phyloP scores from a whole-genome alignment of 2,888 invertebrate genomes.

The Aspidapion aeneum region DNA sequence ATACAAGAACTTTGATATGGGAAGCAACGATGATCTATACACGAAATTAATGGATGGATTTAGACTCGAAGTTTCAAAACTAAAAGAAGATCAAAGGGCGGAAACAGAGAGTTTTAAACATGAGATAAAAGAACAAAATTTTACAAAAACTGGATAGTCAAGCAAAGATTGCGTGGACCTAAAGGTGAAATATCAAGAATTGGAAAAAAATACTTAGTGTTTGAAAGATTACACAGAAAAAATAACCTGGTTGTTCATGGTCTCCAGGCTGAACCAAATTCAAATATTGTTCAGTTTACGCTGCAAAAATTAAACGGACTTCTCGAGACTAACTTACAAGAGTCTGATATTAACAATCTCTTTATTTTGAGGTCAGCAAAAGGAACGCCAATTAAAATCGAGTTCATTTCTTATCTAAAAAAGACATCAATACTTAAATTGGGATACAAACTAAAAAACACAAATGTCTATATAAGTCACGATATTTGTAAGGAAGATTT shows the following conservation, averaged over 20 bases:
- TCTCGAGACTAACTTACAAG: not conserved
- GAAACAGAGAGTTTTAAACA: not conserved
- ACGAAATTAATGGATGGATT: not conserved
- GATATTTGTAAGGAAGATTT: not conserved
- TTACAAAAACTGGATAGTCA: not conserved
- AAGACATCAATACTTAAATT: not conserved
- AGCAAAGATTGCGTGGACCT: not conserved
- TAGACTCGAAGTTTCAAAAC: not conserved
- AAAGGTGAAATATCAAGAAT: not conserved
- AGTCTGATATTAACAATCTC: not conserved
- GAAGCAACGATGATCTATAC: not conserved
- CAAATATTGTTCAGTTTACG: not conserved
- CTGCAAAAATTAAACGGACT: not conserved
- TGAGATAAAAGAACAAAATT: not conserved
- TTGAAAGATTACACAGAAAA: too few relatives aligned
- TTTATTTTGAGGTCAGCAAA: not conserved
- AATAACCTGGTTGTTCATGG: not conserved
- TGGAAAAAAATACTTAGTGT: too few relatives aligned
- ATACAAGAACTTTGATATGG: too few relatives aligned
- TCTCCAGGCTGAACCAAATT: not conserved
- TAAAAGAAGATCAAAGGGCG: not conserved
- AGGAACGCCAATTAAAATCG: not conserved
- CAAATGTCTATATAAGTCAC: too few relatives aligned
- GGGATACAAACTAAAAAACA: not conserved
- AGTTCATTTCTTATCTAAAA: not conserved